A percentile compares a stretch with the other conserved stretches of the same genome.
These are phyloP conservation scores for Myoxocephalus aenaeus DNA, from an alignment of 2,797 vertebrate species.

Conservation along the genomic window DNA sequence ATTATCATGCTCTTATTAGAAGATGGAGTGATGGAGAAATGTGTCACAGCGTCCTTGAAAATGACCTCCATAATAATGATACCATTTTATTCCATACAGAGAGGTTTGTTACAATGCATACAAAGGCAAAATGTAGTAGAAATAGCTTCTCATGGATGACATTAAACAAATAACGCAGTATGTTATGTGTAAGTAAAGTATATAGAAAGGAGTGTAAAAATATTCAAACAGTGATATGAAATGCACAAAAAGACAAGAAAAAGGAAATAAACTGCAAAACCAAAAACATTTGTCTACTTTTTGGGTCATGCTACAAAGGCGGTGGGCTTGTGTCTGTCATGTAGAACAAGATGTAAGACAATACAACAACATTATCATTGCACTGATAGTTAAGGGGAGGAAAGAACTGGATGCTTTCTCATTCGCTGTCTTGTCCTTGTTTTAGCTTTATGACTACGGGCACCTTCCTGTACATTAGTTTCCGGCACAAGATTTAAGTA, in stretches of 20 bases:
- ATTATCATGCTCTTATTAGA: constrained; percentile 72
- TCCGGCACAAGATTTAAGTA: background rate
- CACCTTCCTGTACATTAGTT: background rate
- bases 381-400: background rate
- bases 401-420: background rate
- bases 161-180: background rate
- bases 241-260: background rate
- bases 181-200: constrained; percentile 8
- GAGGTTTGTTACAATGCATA: constrained; percentile 24
- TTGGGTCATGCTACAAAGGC: background rate
- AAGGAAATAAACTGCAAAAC: background rate
- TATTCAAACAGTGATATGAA: constrained; percentile 2
- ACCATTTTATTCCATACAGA: constrained; percentile 52
- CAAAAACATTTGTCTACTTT: background rate
- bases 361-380: background rate
- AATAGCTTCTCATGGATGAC: constrained; percentile 1
- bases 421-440: background rate
- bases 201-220: constrained; percentile 6
- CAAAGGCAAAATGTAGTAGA: constrained; percentile 14
- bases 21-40: constrained; percentile 68
- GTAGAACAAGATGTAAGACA: background rate
- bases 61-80: constrained; percentile 65
- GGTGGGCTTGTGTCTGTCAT: background rate
- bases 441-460: background rate
- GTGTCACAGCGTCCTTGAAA: constrained; percentile 72